Evolutionary conservation across 1,140 invertebrate genomes (phyloP).

Genomic region (Calosoma granatense): DNA sequence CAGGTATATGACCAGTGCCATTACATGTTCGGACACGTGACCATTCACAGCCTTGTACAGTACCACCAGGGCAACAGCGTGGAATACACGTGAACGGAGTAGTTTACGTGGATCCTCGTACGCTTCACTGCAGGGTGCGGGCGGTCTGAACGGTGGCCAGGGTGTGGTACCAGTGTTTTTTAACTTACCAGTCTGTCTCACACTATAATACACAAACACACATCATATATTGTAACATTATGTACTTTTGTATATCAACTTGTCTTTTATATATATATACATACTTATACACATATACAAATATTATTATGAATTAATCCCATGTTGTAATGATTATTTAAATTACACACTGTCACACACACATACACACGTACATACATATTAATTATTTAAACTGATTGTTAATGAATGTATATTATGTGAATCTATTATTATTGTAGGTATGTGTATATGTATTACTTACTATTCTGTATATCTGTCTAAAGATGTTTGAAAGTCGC

Average conservation of each 20-base stretch:
- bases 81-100: constrained; percentile 69
- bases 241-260: no score
- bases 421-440: no score
- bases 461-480: constrained; percentile 81
- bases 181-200: constrained; percentile 54
- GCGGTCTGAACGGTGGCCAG: constrained; percentile 77
- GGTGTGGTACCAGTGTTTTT: constrained; percentile 48
- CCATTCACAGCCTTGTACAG: constrained; percentile 73
- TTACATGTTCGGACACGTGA: constrained; percentile 72
- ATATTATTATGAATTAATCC: no score
- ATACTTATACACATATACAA: no score
- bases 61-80: constrained; percentile 73
- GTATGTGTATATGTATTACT: constrained; percentile 34
- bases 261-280: no score
- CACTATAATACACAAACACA: constrained; percentile 34
- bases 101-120: constrained; percentile 63
- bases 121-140: constrained; percentile 48
- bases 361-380: no score
- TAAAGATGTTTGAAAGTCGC: constrained; percentile 89
- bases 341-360: no score
- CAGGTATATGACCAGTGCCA: constrained; percentile 77
- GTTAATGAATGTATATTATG: no score
- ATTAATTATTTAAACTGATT: no score
- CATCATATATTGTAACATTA: no score
- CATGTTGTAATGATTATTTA: no score